Evolutionary conservation across 2,888 invertebrate species (phyloP).

Genomic region (Eilema griseolum): DNA sequence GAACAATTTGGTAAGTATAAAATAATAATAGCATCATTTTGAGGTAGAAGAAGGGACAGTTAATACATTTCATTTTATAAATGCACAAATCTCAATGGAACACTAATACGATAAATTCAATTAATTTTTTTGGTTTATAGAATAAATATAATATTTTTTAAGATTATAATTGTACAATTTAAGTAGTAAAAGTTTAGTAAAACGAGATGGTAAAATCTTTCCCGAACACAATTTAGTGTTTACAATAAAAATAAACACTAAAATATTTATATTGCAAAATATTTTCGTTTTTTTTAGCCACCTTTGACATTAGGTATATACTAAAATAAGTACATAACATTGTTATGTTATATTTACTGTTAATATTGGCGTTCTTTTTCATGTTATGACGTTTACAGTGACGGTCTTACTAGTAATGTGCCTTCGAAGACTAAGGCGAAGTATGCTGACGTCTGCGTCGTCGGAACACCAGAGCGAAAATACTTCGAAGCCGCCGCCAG

Average conservation of each 20-base stretch:
- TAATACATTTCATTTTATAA: constrained; percentile 34
- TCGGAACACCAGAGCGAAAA: constrained; percentile 93
- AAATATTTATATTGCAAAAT: constrained; percentile 28
- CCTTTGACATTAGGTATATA: constrained; percentile 17
- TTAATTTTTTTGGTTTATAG: constrained; percentile 3
- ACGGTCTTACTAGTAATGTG: constrained; percentile 33
- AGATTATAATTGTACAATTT: constrained; percentile 31
- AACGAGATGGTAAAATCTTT: constrained; percentile 28
- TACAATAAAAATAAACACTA: constrained; percentile 32
- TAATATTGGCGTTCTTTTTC: constrained; percentile 17
- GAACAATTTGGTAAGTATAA: constrained; percentile 24
- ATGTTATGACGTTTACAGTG: constrained; percentile 10
- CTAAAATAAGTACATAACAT: constrained; percentile 35
- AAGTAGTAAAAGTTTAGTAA: constrained; percentile 18
- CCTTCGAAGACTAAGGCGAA: constrained; percentile 57
- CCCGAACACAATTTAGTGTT: constrained; percentile 28
- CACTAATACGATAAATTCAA: background rate
- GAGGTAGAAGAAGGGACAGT: constrained; percentile 53
- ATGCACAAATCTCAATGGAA: constrained; percentile 25
- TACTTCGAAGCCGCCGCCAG: constrained; percentile 94
- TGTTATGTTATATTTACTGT: constrained; percentile 29
- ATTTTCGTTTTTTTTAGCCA: constrained; percentile 27
- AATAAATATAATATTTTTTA: constrained; percentile 8
- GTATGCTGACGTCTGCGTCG: constrained; percentile 84
- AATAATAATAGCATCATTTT: constrained; percentile 42